Evolutionary conservation across 2,113 vertebrate species (phyloP).

Genomic region (Amblyornis subalaris): DNA sequence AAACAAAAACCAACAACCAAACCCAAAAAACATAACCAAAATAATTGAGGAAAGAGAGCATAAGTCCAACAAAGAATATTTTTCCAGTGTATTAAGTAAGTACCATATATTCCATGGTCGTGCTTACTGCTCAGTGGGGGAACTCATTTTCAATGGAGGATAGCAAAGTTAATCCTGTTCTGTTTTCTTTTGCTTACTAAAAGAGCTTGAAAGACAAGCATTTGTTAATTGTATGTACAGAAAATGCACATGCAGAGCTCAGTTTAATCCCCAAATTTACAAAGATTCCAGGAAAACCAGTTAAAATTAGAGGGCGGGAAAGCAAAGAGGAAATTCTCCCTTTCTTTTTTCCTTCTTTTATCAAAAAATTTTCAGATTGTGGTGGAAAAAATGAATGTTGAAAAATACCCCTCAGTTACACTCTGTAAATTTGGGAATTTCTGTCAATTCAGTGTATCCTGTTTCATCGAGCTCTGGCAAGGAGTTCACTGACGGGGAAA

Average conservation of each 20-base stretch:
- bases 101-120: not conserved
- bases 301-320: not conserved
- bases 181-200: constrained; percentile 48
- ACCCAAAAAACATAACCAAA: not conserved
- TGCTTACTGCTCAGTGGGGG: constrained; percentile 30
- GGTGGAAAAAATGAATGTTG: not conserved
- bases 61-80: constrained; percentile 5
- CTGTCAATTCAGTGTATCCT: not conserved
- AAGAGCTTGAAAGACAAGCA: constrained; percentile 41
- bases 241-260: constrained; percentile 10
- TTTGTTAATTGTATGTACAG: constrained; percentile 23
- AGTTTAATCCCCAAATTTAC: not conserved
- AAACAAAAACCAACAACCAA: not conserved
- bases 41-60: not conserved
- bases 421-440: not conserved
- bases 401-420: not conserved
- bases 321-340: not conserved
- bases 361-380: not conserved
- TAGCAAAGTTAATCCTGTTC: constrained; percentile 42
- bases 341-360: not conserved
- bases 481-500: not conserved
- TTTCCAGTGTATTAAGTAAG: constrained; percentile 27
- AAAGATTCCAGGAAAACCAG: not conserved
- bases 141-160: constrained; percentile 44
- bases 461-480: not conserved